Evolutionary conservation across 2,888 invertebrate species (phyloP).

Genomic region (Pogonocherus hispidulus): DNA sequence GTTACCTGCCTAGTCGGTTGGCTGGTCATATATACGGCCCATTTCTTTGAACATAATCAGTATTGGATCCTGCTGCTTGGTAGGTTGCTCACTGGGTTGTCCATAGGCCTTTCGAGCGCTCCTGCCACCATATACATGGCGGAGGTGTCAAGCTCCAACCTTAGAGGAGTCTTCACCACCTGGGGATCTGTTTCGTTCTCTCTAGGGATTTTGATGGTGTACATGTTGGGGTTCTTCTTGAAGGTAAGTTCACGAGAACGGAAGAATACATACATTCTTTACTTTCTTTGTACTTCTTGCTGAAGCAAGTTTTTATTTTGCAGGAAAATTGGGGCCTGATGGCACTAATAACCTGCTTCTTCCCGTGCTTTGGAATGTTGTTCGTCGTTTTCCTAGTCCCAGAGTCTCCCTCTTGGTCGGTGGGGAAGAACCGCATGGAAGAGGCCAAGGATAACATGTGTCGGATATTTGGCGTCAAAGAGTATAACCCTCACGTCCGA

Average conservation of each 20-base stretch:
- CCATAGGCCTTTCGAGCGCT: slow-evolving; percentile 71
- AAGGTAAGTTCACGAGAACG: slow-evolving; percentile 62
- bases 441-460: slow-evolving; percentile 69
- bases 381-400: slow-evolving; percentile 68
- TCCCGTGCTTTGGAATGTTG: slow-evolving; percentile 67
- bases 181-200: slow-evolving; percentile 72
- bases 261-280: too few relatives aligned
- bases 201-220: slow-evolving; percentile 71
- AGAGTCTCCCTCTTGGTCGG: slow-evolving; percentile 73
- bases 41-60: slow-evolving; percentile 53
- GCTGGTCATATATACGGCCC: slow-evolving; percentile 69
- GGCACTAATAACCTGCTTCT: slow-evolving; percentile 66
- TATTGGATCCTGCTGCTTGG: slow-evolving; percentile 68
- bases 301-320: too few relatives aligned
- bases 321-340: slow-evolving; percentile 70
- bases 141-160: slow-evolving; percentile 69
- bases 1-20: slow-evolving; percentile 70
- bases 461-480: slow-evolving; percentile 65
- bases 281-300: too few relatives aligned
- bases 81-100: slow-evolving; percentile 68
- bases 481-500: slow-evolving; percentile 53
- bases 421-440: slow-evolving; percentile 67
- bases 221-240: slow-evolving; percentile 70
- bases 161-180: slow-evolving; percentile 71
- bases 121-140: slow-evolving; percentile 73